Evolutionary conservation across 2,888 invertebrate genomes (phyloP), one percentile per base, ranked within the genome.

Genomic region (Bhutanitis thaidina): DNA sequence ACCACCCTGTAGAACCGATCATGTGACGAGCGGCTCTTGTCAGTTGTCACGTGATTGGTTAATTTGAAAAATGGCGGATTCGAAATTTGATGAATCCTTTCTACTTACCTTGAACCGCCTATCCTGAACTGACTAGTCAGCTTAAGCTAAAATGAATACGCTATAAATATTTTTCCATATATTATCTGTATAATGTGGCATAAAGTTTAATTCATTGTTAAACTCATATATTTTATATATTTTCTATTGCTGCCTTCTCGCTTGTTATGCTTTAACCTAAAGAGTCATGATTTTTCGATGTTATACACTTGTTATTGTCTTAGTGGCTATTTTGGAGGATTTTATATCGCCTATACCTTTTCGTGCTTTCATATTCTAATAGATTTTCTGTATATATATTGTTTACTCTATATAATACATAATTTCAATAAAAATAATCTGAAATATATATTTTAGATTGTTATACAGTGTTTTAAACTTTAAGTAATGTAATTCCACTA

Each of bases 241-340:
- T 15, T 30, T 43, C 30, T 43, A 20, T 32, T 38, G 38, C 7
- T 3, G 27, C 34, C 34, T 34, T 47, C 29, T 10, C 13, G 39
- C 49, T 44, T 50, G 43, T 38, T 43, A 38, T 32, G 37, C 49
- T 49, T 34, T 44, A 44, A 25, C 38, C n/a, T 10, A 43, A 38
- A 27, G 27, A 32, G 32, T 13, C 20, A 39, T 27, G 9, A 44
- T 43, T 50, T 50, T 50, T 49, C 34, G 38, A 50, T 27, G 27
- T 32, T 50, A 43, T 50, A 50, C 49, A 50, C 43, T 50, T 50
- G 49, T 50, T 50, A 27, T 39, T 25, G 20, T 49, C 25, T 38
- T 44, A 43, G 25, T 29, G 36, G 36, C 41, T 49, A 34, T 44
- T 50, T 50, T 50, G 37, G 49, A 50, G 34, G 25, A 32, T 32